These are phyloP conservation scores for Orgyia antiqua DNA, from an alignment of 2,888 invertebrate species.

Conservation along the genomic window DNA sequence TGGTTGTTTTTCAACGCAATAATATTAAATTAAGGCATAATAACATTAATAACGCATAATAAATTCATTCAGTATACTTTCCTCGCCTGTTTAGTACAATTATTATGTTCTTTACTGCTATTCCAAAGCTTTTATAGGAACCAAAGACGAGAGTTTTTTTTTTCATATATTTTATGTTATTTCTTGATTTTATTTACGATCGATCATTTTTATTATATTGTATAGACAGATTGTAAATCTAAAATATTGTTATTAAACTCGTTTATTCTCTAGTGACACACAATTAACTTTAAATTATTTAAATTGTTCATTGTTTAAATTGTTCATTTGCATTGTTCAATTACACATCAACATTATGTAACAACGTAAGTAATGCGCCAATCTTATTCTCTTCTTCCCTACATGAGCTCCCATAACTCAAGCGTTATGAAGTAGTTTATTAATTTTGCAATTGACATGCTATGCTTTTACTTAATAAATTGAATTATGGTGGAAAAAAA, in stretches of 20 bases:
- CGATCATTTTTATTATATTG: conserved; percentile 42
- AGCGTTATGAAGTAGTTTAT: too few relatives aligned
- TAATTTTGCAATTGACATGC: too few relatives aligned
- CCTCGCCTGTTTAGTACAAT: conserved; percentile 63
- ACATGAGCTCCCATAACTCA: too few relatives aligned
- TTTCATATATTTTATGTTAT: conserved; percentile 37
- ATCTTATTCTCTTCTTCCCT: too few relatives aligned
- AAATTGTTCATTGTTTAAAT: too few relatives aligned
- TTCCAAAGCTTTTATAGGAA: conserved; percentile 50
- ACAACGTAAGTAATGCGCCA: too few relatives aligned
- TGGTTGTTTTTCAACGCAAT: conserved; percentile 41
- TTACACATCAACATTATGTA: too few relatives aligned
- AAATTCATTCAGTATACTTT: conserved; percentile 17
- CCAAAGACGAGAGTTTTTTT: conserved; percentile 56
- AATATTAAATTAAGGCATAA: conserved; percentile 29
- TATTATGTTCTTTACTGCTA: conserved; percentile 31
- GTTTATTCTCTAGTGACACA: neutral
- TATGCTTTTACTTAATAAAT: too few relatives aligned
- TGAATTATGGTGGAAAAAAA: too few relatives aligned
- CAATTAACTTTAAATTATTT: too few relatives aligned
- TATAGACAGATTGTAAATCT: conserved; percentile 30
- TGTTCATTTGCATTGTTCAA: too few relatives aligned
- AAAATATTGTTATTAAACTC: conserved; percentile 17
- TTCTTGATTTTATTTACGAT: conserved; percentile 27
- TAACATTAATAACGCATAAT: conserved; percentile 16